A percentile compares a stretch with the other conserved stretches of the same genome.
Evolutionary conservation across 2,113 vertebrate genomes (phyloP).

Genomic region (Platycercus adscitus): DNA sequence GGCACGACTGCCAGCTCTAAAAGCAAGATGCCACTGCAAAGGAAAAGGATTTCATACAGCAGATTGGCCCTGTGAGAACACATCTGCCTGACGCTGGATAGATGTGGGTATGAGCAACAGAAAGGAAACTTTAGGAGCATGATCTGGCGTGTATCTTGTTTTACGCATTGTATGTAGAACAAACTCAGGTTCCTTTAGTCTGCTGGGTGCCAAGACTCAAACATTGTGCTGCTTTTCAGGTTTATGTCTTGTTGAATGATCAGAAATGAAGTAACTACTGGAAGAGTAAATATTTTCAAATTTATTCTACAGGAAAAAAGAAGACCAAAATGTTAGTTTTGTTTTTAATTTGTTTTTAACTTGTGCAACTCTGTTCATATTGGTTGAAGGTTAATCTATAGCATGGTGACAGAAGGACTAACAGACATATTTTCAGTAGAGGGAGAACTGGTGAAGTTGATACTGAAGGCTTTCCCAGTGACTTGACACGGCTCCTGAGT

Average conservation of each 20-base stretch:
- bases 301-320: background rate
- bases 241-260: background rate
- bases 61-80: background rate
- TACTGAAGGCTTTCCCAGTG: background rate
- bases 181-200: background rate
- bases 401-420: background rate
- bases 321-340: background rate
- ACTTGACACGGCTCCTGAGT: background rate
- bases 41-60: rapidly evolving
- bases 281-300: background rate
- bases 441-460: background rate
- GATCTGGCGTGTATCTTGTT: rapidly evolving
- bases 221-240: background rate
- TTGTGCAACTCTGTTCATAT: background rate
- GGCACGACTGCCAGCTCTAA: background rate
- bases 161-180: background rate
- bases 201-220: background rate
- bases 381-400: background rate
- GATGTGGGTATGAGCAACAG: too few relatives aligned
- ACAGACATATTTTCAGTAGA: background rate
- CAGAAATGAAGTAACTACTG: background rate
- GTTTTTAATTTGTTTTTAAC: background rate
- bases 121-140: background rate
- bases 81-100: background rate
- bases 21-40: background rate